phyloP scores from a whole-genome alignment of 2,888 invertebrate species.

The Branchellion lobata region DNA sequence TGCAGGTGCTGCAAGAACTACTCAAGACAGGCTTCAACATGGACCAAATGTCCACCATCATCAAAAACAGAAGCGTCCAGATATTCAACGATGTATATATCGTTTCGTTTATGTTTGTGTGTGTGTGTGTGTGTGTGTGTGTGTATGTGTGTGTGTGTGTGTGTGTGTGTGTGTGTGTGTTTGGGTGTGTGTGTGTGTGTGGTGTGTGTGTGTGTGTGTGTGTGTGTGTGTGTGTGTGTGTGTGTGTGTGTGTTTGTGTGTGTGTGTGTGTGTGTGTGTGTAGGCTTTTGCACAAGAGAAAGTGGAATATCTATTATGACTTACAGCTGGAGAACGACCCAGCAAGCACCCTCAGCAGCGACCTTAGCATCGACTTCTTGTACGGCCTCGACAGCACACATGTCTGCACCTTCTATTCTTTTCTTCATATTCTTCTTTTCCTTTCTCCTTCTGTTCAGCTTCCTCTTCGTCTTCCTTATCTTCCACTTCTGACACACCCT shows the following conservation, averaged over 20 bases:
- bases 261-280: neutral
- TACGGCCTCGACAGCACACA: slow-evolving; percentile 75
- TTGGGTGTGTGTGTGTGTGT: neutral
- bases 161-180: slow-evolving; percentile 1
- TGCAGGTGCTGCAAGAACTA: slow-evolving; percentile 44
- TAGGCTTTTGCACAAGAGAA: neutral
- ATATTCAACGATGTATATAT: slow-evolving; percentile 55
- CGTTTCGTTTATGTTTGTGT: slow-evolving; percentile 1
- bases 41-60: slow-evolving; percentile 73
- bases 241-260: neutral
- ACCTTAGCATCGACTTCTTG: slow-evolving; percentile 78
- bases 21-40: slow-evolving; percentile 68
- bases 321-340: slow-evolving; percentile 69
- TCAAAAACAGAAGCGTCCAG: slow-evolving; percentile 68
- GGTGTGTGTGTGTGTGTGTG: neutral
- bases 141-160: neutral
- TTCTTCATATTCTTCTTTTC: slow-evolving; percentile 1
- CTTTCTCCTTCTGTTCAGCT: too few species aligned
- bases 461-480: neutral
- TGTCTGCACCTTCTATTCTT: too few species aligned
- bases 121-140: slow-evolving; percentile 37
- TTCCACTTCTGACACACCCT: neutral
- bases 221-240: neutral
- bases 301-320: too few species aligned
- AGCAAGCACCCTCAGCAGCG: slow-evolving; percentile 75